Percentiles rank a stretch among this genome's conserved stretches.
Conservation (phyloP, 2,797 vertebrate species). For the Cheirogaleus major region DNA sequence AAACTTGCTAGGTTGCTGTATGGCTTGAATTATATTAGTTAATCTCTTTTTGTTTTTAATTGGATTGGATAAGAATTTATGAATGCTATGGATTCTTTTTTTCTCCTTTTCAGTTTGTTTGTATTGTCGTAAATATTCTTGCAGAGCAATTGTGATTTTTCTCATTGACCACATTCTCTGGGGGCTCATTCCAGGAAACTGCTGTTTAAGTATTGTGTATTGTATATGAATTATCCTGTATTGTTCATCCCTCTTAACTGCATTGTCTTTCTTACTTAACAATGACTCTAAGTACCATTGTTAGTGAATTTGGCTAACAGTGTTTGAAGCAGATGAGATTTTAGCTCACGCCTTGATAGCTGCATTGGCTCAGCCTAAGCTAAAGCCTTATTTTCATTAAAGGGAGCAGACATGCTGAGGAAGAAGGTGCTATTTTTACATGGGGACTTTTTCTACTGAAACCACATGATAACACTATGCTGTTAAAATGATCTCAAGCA, state of each 20-base stretch:
- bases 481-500: slow-evolving; percentile 76
- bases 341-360: slow-evolving; percentile 66
- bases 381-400: slow-evolving; percentile 79
- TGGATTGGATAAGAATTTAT: background rate
- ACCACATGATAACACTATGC: slow-evolving; percentile 79
- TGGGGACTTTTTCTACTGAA: slow-evolving; percentile 78
- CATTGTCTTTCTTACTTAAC: slow-evolving; percentile 20
- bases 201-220: background rate
- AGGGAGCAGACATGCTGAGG: slow-evolving; percentile 80
- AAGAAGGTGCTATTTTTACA: slow-evolving; percentile 81
- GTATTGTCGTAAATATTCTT: background rate
- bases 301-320: slow-evolving; percentile 61
- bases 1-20: slow-evolving; percentile 32
- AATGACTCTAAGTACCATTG: background rate
- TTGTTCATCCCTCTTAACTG: background rate
- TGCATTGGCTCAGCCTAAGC: slow-evolving; percentile 65
- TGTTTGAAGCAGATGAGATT: slow-evolving; percentile 67
- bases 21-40: slow-evolving; percentile 34
- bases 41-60: slow-evolving; percentile 5
- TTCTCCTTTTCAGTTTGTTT: slow-evolving; percentile 22
- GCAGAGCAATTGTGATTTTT: background rate
- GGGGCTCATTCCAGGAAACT: slow-evolving; percentile 5
- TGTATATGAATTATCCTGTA: background rate
- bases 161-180: background rate
- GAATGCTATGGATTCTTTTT: background rate